Evolutionary conservation across 2,888 invertebrate species (phyloP), one percentile per base, ranked within the genome.

Genomic region (Trachelus troglodyta): DNA sequence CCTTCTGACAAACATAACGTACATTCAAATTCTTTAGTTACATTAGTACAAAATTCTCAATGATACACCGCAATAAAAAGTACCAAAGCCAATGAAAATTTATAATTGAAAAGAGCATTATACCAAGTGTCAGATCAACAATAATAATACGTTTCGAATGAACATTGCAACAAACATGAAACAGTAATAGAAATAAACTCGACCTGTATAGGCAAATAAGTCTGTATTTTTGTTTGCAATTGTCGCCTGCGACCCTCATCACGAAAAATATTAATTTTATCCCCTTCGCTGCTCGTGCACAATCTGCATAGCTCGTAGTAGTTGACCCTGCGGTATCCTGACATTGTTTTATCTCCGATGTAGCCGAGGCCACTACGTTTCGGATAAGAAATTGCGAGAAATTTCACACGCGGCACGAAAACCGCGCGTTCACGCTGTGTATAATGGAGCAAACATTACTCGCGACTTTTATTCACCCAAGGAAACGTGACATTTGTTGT

Each of bases 241-340:
- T 95, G 94, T 86, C 94, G 93, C 86, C 94, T 93, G 81, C 93
- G 93, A 40, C 95, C 95, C 86, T 95, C 95, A 80, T 94, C 93
- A 69, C 94, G 94, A 87, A 94, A 95, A 85, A 95, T 94, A 89
- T 95, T 94, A 83, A 94, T 93, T 90, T 94, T 95, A 83, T 93
- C 93, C 79, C 94, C 94, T 86, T 94, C 94, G 86, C 94, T 95
- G 82, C 94, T 94, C 33, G 95, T 95, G 89, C 95, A 95, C 81
- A 95, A 92, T 84, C 95, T 93, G 88, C 95, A 95, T 85, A 95
- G 91, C 91, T 95, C 95, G 89, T 94, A 95, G 90, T 94, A 95
- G 91, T 94, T 95, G 69, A 95, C 95, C 86, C 94, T 94, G 85
- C 94, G 94, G 90, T 95, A 95, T 87, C 94, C 95, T 83, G 95